Percentiles rank a stretch among this genome's conserved stretches.
phyloP scores from a whole-genome alignment of 2,888 invertebrate species.

The Callosobruchus maculatus region DNA sequence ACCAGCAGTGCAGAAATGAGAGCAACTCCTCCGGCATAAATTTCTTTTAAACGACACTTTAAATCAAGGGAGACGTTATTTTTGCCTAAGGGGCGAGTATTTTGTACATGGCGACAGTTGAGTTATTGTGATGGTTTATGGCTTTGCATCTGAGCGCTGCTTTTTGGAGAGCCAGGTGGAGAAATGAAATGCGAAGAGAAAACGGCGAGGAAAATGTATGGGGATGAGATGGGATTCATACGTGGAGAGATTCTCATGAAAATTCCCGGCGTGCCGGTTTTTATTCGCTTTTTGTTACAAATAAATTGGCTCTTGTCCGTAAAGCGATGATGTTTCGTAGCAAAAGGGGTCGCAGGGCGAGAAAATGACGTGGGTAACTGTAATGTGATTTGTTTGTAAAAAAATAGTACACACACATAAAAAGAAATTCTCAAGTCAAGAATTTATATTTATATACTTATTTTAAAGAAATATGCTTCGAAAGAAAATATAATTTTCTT shows the following conservation, averaged over 20 bases:
- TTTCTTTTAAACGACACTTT: constrained; percentile 1
- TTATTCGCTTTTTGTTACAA: not conserved
- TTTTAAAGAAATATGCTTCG: no score
- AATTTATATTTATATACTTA: no score
- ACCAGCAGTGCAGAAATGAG: not conserved
- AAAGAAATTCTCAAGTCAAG: no score
- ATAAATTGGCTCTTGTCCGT: not conserved
- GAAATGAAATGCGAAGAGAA: not conserved
- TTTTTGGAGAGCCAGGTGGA: not conserved
- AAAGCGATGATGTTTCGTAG: no score
- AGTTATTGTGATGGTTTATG: not conserved
- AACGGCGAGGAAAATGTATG: not conserved
- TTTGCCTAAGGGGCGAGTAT: not conserved
- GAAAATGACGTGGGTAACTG: no score
- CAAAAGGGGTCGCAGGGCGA: no score
- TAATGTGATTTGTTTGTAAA: no score
- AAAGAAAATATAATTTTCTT: no score
- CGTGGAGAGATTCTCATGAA: not conserved
- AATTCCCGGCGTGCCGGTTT: not conserved
- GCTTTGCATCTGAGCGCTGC: not conserved
- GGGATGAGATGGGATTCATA: not conserved
- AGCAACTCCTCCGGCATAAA: not conserved
- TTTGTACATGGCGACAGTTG: not conserved
- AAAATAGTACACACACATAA: no score
- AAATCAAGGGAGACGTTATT: constrained; percentile 3